These are phyloP conservation scores for Leptoclinus maculatus DNA, from an alignment of 2,797 vertebrate species.

Conservation along the genomic window DNA sequence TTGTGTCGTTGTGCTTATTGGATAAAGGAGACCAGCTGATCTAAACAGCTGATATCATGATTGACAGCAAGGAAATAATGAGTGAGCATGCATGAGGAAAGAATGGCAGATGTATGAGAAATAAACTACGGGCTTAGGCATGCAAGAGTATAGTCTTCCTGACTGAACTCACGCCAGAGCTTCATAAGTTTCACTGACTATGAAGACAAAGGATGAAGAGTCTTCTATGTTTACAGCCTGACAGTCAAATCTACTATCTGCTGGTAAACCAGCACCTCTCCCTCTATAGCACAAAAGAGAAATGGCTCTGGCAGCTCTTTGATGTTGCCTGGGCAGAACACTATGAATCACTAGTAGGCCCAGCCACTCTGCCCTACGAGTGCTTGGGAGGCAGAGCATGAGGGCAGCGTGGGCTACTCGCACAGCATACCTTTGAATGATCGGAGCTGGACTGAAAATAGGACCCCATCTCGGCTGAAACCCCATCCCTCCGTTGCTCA, in stretches of 20 bases:
- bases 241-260: neutral
- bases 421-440: no score
- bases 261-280: conserved; percentile 18
- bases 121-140: no score
- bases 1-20: no score
- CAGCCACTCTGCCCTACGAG: conserved; percentile 36
- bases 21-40: no score
- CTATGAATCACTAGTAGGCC: conserved; percentile 53
- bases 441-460: conserved; percentile 16
- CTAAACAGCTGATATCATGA: no score
- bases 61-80: no score
- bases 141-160: no score
- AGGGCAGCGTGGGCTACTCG: neutral
- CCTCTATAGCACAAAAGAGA: conserved; percentile 61
- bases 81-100: no score
- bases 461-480: conserved; percentile 65
- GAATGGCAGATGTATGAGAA: no score
- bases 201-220: neutral
- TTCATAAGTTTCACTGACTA: neutral
- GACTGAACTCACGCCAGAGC: no score
- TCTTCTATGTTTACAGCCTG: neutral
- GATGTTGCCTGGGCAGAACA: conserved; percentile 59
- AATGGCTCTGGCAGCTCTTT: conserved; percentile 63
- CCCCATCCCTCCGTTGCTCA: conserved; percentile 48
- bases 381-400: neutral